Evolutionary conservation across 2,113 vertebrate genomes (phyloP).

Genomic region (Conger conger): DNA sequence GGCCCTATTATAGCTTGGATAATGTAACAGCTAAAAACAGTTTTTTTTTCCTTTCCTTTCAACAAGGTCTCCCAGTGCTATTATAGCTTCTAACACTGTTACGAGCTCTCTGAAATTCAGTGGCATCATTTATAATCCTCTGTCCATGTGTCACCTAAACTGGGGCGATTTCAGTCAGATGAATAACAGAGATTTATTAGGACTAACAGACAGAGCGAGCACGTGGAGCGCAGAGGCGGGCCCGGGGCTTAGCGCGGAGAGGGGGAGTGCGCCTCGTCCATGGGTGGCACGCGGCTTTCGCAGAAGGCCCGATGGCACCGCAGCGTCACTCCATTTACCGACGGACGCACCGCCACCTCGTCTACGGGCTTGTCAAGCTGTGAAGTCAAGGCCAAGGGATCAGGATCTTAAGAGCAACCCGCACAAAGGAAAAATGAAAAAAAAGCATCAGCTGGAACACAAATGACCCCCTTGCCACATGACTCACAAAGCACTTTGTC

Average conservation of each 20-base stretch:
- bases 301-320: not conserved
- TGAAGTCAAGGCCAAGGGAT: not conserved
- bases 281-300: too few species aligned
- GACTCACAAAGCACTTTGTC: not conserved
- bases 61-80: slow-evolving; percentile 15
- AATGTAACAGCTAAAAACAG: slow-evolving; percentile 19
- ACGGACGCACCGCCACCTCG: not conserved
- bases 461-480: not conserved
- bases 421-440: not conserved
- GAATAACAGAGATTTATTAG: slow-evolving; percentile 17
- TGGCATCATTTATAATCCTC: slow-evolving; percentile 26
- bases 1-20: slow-evolving; percentile 28
- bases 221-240: not conserved
- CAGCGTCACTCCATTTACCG: not conserved
- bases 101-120: slow-evolving; percentile 21
- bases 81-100: slow-evolving; percentile 19
- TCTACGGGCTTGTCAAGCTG: not conserved
- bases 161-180: slow-evolving; percentile 21
- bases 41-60: slow-evolving; percentile 9
- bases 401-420: not conserved
- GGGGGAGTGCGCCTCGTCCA: not conserved
- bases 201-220: not conserved
- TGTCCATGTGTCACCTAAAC: slow-evolving; percentile 25
- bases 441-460: not conserved
- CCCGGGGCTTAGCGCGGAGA: not conserved